Evolutionary conservation across 2,113 vertebrate genomes (phyloP).

Genomic region (Tyrannus savana): DNA sequence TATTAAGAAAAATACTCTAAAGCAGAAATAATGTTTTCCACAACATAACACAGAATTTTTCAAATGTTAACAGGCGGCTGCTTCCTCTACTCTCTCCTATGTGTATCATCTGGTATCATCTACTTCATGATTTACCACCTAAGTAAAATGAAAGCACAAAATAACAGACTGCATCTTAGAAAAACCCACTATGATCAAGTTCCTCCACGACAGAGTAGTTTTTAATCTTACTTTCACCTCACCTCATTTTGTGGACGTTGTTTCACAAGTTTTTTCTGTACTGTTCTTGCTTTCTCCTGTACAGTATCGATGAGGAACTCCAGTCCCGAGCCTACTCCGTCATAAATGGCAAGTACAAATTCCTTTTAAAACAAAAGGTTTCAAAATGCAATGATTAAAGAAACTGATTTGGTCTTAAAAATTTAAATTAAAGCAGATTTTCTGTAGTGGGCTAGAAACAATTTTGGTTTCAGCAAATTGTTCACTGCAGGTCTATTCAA

Average conservation of each 20-base stretch:
- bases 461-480: background rate
- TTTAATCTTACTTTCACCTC: background rate
- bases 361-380: constrained; percentile 66
- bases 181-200: background rate
- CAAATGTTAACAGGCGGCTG: background rate
- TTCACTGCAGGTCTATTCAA: background rate
- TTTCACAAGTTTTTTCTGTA: constrained; percentile 74
- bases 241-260: constrained; percentile 78
- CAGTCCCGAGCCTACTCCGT: constrained; percentile 80
- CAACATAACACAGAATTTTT: background rate
- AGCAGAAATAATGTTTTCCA: background rate
- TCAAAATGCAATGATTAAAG: background rate
- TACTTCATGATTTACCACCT: background rate
- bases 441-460: background rate
- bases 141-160: background rate
- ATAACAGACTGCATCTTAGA: background rate
- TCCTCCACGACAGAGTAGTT: rapidly evolving
- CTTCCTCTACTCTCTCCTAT: background rate
- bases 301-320: constrained; percentile 75
- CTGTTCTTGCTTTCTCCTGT: constrained; percentile 67
- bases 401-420: background rate
- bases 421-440: background rate
- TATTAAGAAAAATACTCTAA: background rate
- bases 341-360: constrained; percentile 62
- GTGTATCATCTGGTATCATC: background rate